Evolutionary conservation across 2,797 vertebrate genomes (phyloP).

Genomic region (Acanthornis magna): DNA sequence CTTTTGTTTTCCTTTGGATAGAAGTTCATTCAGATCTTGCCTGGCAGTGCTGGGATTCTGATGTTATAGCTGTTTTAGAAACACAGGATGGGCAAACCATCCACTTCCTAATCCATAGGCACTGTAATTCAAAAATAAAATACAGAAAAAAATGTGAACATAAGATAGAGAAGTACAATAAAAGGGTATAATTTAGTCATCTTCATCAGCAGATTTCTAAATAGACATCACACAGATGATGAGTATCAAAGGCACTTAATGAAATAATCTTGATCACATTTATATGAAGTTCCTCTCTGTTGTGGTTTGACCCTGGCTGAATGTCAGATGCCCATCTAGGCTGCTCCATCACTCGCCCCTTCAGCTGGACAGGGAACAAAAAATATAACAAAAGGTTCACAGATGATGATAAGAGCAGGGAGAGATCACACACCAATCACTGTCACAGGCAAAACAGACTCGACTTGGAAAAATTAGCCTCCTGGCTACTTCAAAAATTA

Average conservation of each 20-base stretch:
- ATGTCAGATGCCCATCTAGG: background rate
- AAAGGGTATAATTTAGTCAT: background rate
- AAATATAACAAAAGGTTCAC: background rate
- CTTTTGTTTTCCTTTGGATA: background rate
- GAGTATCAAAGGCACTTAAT: background rate
- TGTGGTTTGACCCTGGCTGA: background rate
- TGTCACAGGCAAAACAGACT: background rate
- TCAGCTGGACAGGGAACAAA: background rate
- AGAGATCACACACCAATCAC: background rate
- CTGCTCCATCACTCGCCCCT: background rate
- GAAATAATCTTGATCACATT: background rate
- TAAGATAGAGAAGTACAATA: background rate
- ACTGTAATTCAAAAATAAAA: background rate
- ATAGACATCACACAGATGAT: background rate
- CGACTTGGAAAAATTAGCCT: background rate
- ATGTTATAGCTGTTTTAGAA: background rate
- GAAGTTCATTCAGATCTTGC: background rate
- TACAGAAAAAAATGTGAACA: background rate
- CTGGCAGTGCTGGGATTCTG: background rate
- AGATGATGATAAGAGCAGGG: background rate
- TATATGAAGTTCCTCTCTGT: background rate
- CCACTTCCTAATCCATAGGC: background rate
- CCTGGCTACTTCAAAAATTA: background rate
- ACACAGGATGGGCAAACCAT: background rate
- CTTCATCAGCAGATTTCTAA: background rate